These are phyloP conservation scores for Porites cylindrica DNA, from an alignment of 92 coral and sea anemone genomes.

Conservation along the genomic window DNA sequence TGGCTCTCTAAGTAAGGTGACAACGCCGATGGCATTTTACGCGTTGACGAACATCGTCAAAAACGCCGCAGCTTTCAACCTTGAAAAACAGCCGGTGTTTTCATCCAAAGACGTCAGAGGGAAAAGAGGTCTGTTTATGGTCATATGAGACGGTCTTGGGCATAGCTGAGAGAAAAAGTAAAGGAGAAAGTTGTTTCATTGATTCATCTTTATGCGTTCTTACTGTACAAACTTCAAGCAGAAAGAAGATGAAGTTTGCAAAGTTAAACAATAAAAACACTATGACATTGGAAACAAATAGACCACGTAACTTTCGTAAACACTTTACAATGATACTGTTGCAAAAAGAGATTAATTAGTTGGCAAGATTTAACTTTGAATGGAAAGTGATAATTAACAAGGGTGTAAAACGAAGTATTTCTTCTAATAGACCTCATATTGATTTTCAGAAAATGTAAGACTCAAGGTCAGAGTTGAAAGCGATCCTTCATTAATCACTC, in stretches of 20 bases:
- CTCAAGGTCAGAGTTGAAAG: conserved; percentile 27
- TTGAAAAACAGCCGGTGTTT: conserved; percentile 32
- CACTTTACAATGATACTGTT: neutral
- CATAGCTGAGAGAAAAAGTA: neutral
- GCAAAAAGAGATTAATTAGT: neutral
- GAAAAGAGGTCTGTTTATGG: neutral
- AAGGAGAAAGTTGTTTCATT: neutral
- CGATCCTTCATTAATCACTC: neutral
- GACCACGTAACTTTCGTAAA: neutral
- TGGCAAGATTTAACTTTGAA: neutral
- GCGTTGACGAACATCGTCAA: conserved; percentile 30
- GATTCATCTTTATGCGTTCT: neutral
- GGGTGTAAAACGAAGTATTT: too few species aligned
- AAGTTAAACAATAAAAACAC: neutral
- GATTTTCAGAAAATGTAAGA: neutral
- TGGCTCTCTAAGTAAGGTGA: conserved; percentile 1
- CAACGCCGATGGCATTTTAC: conserved; percentile 24
- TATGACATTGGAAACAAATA: neutral
- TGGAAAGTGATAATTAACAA: neutral
- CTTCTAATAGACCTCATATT: neutral
- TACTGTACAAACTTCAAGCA: neutral
- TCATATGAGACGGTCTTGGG: neutral
- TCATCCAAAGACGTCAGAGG: neutral
- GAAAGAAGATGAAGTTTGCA: too few species aligned
- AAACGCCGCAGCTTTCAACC: conserved; percentile 43